Percentiles rank a stretch among this genome's conserved stretches.
phyloP scores from a whole-genome alignment of 2,113 vertebrate genomes.

The Dasyurus viverrinus region DNA sequence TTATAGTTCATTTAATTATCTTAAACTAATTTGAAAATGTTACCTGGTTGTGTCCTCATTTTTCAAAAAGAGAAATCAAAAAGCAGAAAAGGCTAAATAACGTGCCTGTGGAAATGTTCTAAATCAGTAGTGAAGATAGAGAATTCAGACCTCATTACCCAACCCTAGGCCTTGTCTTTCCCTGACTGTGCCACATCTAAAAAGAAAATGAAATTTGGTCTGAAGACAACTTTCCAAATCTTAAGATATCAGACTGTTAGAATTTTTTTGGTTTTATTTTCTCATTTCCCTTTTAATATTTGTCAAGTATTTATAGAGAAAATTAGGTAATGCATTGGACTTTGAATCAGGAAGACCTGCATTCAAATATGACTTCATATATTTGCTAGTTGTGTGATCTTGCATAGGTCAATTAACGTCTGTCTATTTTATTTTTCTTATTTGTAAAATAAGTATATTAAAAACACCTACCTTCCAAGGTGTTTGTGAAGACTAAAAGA shows the following conservation, averaged over 20 bases:
- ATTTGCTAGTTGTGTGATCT: background rate
- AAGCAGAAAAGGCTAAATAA: background rate
- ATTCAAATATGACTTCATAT: background rate
- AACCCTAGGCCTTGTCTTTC: background rate
- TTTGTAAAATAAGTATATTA: background rate
- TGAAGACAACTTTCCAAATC: background rate
- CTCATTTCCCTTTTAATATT: background rate
- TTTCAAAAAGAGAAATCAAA: slow-evolving; percentile 11
- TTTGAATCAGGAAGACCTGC: background rate
- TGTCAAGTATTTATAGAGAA: background rate
- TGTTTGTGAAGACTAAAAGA: background rate
- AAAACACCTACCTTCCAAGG: background rate
- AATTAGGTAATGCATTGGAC: background rate
- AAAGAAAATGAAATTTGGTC: slow-evolving; percentile 11
- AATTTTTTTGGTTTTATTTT: background rate
- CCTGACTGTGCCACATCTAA: background rate
- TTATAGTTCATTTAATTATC: background rate
- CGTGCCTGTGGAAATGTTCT: background rate
- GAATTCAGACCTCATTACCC: background rate
- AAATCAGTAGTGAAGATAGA: slow-evolving; percentile 6
- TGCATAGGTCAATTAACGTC: background rate
- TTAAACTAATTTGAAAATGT: slow-evolving; percentile 36
- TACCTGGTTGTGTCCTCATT: background rate
- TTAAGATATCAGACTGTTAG: slow-evolving; percentile 14
- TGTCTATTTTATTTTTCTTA: slow-evolving; percentile 10